These are phyloP conservation scores for Caloenas nicobarica DNA, from an alignment of 2,113 vertebrate genomes.

Conservation along the genomic window DNA sequence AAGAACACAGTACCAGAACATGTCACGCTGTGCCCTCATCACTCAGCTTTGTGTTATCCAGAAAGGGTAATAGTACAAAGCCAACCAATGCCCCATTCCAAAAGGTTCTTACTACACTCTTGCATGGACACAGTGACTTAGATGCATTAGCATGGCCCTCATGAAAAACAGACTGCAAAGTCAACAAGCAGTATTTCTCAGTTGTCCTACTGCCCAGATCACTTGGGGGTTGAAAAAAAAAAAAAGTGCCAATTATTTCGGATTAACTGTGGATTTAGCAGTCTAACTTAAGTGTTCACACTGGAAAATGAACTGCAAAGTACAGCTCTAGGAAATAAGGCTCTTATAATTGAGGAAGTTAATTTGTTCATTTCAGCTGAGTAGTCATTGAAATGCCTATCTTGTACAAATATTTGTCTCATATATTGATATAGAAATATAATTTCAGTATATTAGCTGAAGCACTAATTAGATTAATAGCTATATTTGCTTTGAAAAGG, in stretches of 20 bases:
- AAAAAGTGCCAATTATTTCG: background rate
- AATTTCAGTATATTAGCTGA: constrained; percentile 44
- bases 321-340: constrained; percentile 23
- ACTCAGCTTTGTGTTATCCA: background rate
- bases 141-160: rapidly evolving
- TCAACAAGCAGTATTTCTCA: background rate
- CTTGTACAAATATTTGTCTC: constrained; percentile 62
- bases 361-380: constrained; percentile 32
- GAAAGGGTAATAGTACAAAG: background rate
- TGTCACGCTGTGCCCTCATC: background rate
- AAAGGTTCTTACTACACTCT: background rate
- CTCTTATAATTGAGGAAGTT: constrained; percentile 35
- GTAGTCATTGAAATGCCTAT: constrained; percentile 25
- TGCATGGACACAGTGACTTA: background rate
- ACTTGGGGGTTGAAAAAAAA: background rate
- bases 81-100: background rate
- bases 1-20: background rate
- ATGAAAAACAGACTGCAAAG: background rate
- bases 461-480: constrained; percentile 62
- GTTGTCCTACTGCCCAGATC: background rate
- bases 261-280: background rate
- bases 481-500: constrained; percentile 66
- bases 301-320: constrained; percentile 18
- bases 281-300: background rate
- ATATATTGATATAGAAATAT: constrained; percentile 49